Conservation (phyloP, 30 jellyfish, hydroid and myxozoan genomes). For the Clytia hemisphaerica region DNA sequence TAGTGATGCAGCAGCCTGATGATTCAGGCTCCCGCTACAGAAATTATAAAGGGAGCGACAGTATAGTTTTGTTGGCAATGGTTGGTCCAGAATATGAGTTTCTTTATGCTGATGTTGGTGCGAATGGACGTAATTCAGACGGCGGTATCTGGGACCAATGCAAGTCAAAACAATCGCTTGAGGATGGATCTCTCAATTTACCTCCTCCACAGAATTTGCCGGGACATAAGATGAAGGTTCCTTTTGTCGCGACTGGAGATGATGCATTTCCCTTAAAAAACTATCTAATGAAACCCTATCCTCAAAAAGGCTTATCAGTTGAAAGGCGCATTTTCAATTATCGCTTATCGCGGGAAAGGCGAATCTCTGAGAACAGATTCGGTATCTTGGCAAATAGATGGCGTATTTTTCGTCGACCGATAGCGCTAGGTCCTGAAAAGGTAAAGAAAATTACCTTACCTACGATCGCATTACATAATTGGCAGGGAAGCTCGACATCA, state of each 20-base stretch:
- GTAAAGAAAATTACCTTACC: no score
- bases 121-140: slow-evolving; percentile 13
- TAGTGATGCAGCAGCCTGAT: background rate
- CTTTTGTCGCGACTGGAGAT: slow-evolving; percentile 2
- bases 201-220: background rate
- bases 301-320: background rate
- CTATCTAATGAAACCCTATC: slow-evolving; percentile 10
- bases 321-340: background rate
- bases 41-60: slow-evolving; percentile 5
- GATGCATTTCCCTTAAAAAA: slow-evolving; percentile 2
- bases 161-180: background rate
- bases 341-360: slow-evolving; percentile 6
- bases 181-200: background rate
- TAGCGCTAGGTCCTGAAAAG: no score
- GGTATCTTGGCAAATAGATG: no score
- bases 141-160: slow-evolving; percentile 15
- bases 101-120: no score
- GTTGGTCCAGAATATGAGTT: slow-evolving; percentile 1
- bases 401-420: no score
- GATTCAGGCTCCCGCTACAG: slow-evolving; percentile 4
- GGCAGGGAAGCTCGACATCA: no score
- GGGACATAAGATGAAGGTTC: background rate
- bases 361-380: no score
- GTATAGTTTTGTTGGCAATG: background rate
- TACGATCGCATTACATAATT: no score